These are phyloP conservation scores for Thaumatotibia leucotreta DNA, from an alignment of 1,140 invertebrate species.

Conservation along the genomic window DNA sequence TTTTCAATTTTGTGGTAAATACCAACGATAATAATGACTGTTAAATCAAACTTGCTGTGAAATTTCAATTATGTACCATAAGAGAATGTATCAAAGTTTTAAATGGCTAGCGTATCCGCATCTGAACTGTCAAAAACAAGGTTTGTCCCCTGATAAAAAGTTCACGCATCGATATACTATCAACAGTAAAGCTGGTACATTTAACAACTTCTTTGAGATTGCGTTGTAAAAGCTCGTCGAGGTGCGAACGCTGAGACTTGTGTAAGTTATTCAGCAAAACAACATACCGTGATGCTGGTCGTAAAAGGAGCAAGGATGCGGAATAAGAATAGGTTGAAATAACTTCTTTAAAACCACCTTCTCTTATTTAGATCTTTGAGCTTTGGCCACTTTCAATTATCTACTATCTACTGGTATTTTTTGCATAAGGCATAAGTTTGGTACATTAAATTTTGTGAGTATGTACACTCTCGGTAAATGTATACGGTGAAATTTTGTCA, in stretches of 20 bases:
- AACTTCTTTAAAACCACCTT: constrained; percentile 8
- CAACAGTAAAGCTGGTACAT: neutral
- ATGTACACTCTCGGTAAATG: too few relatives aligned
- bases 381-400: neutral
- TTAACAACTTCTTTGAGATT: neutral
- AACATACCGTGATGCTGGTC: neutral
- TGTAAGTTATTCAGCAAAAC: neutral
- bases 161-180: constrained; percentile 8
- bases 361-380: neutral
- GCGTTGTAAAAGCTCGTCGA: neutral
- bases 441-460: too few relatives aligned
- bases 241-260: neutral
- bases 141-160: neutral
- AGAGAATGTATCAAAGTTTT: neutral
- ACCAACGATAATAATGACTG: neutral
- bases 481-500: too few relatives aligned
- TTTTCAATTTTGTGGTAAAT: neutral
- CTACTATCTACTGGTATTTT: neutral
- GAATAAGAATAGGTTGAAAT: neutral
- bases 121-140: neutral
- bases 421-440: too few relatives aligned
- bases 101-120: neutral
- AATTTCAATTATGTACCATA: neutral
- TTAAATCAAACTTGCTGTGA: neutral
- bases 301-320: neutral